Evolutionary conservation across 2,113 vertebrate genomes (phyloP).

Genomic region (Phalacrocorax pelagicus): DNA sequence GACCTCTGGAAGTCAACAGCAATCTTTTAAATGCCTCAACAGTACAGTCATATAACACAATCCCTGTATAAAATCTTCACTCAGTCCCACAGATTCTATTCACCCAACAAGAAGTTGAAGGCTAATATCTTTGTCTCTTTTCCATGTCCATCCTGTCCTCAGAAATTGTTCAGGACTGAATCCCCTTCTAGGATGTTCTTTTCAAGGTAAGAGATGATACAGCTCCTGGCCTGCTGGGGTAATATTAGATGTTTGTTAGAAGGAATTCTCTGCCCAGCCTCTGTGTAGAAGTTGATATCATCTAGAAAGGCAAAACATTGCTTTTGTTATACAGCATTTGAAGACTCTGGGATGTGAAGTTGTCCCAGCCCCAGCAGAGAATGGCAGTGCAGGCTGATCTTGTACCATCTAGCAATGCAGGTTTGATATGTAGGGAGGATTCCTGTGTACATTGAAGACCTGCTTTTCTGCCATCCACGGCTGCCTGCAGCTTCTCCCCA

Average conservation of each 20-base stretch:
- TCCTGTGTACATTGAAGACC: not conserved
- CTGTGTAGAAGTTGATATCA: not conserved
- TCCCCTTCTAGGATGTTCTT: not conserved
- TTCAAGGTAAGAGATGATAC: not conserved
- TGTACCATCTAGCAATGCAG: not conserved
- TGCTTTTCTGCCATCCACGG: not conserved
- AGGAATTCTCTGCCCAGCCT: not conserved
- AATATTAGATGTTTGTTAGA: not conserved
- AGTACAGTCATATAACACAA: too few relatives aligned
- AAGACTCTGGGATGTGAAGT: not conserved
- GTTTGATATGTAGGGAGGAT: not conserved
- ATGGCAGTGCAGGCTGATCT: not conserved
- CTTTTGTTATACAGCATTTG: not conserved
- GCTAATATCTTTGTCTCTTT: not conserved
- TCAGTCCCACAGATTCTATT: not conserved
- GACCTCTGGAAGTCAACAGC: not conserved
- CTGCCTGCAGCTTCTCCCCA: not conserved
- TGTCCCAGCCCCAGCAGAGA: not conserved
- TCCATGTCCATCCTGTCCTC: not conserved
- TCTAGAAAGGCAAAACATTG: not conserved
- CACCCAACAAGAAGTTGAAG: not conserved
- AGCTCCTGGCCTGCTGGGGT: not conserved
- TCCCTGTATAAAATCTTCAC: not conserved
- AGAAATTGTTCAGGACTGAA: not conserved
- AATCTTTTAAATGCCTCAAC: not conserved